Conservation (phyloP, 1,140 invertebrate species). For the Leptopilina boulardi region DNA sequence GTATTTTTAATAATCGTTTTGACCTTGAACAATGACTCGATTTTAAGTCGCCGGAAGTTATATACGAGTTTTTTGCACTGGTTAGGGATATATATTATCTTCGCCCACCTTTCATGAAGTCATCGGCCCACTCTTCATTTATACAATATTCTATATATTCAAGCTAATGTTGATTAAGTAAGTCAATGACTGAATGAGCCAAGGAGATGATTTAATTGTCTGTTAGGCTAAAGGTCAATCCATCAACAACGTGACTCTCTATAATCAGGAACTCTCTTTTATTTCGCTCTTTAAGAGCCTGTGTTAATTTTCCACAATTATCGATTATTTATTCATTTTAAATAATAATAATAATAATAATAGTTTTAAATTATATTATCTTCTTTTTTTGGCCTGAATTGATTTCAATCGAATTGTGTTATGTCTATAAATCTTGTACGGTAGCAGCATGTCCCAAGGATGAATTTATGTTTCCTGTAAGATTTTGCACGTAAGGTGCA, state of each 20-base stretch:
- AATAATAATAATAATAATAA: too few species aligned
- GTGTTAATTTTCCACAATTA: background rate
- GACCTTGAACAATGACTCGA: background rate
- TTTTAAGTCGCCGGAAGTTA: conserved; percentile 48
- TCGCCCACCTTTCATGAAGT: conserved; percentile 46
- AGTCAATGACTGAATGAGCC: conserved; percentile 56
- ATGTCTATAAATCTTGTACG: background rate
- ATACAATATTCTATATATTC: background rate
- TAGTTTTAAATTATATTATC: too few species aligned
- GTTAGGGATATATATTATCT: conserved; percentile 42
- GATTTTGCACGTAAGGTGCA: background rate
- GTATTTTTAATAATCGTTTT: background rate
- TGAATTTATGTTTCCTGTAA: conserved; percentile 20
- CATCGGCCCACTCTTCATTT: conserved; percentile 66
- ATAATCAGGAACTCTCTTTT: background rate
- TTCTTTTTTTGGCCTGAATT: too few species aligned
- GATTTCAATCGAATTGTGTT: background rate
- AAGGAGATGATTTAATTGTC: conserved; percentile 68
- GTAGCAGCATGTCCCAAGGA: background rate
- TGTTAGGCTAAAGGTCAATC: conserved; percentile 56
- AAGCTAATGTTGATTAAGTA: conserved; percentile 50
- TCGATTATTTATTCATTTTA: too few species aligned
- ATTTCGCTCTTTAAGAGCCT: background rate
- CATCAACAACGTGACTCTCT: conserved; percentile 9
- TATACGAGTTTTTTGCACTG: conserved; percentile 45